A percentile compares a stretch with the other conserved stretches of the same genome.
Evolutionary conservation across 2,888 invertebrate species (phyloP).

Genomic region (Protophormia terraenovae): DNA sequence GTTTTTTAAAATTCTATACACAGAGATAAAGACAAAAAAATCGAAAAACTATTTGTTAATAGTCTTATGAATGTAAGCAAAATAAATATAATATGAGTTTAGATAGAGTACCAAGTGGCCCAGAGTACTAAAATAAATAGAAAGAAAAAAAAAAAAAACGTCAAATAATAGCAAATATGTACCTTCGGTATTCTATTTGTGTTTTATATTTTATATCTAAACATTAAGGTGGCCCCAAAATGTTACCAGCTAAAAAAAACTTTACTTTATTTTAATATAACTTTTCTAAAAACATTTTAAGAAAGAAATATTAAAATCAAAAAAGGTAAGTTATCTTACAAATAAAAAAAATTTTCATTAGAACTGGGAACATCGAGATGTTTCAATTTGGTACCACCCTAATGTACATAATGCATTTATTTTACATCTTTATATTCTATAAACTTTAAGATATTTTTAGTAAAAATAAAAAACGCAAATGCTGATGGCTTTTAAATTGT

Average conservation of each 20-base stretch:
- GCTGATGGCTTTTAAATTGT: conserved; percentile 56
- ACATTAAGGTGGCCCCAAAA: too few species aligned
- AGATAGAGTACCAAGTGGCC: conserved; percentile 39
- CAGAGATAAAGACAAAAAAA: too few species aligned
- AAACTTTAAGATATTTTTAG: conserved; percentile 48
- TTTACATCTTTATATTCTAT: background rate
- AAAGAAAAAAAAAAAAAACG: background rate
- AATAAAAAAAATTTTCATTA: too few species aligned
- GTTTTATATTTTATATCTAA: too few species aligned
- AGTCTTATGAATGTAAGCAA: background rate
- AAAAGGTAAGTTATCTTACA: too few species aligned
- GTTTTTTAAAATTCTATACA: conserved; percentile 39
- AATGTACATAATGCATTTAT: background rate
- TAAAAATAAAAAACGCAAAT: conserved; percentile 30
- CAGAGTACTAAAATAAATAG: conserved; percentile 36
- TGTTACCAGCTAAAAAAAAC: too few species aligned
- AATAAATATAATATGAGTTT: too few species aligned
- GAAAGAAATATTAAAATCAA: too few species aligned
- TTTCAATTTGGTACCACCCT: too few species aligned
- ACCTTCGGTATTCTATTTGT: background rate
- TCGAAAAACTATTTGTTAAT: background rate
- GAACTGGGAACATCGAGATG: too few species aligned
- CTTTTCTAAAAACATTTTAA: too few species aligned
- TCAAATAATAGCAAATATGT: background rate
- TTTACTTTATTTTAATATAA: too few species aligned